Evolutionary conservation across 2,797 vertebrate genomes (phyloP).

Genomic region (Coccyzus lansbergi): DNA sequence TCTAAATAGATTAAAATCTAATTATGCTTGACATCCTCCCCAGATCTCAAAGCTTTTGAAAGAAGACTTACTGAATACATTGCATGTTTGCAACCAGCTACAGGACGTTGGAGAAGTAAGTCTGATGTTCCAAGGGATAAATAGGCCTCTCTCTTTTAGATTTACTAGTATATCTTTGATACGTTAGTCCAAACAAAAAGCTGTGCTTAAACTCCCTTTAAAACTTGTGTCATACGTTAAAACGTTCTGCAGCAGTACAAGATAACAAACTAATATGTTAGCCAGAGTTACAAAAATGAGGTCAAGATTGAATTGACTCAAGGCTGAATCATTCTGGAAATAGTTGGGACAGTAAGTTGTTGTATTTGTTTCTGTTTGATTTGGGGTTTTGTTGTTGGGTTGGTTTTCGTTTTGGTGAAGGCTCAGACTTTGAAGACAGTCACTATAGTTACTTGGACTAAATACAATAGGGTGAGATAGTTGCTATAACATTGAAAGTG

Average conservation of each 20-base stretch:
- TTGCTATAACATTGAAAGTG: background rate
- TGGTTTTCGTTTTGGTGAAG: background rate
- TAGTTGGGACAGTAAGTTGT: background rate
- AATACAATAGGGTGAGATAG: background rate
- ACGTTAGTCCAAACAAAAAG: background rate
- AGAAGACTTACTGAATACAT: constrained; percentile 98
- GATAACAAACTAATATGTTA: background rate
- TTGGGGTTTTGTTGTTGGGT: background rate
- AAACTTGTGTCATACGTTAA: background rate
- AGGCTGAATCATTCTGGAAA: background rate
- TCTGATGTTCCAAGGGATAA: constrained; percentile 35
- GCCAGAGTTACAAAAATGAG: background rate
- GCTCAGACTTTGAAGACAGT: background rate
- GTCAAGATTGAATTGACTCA: background rate
- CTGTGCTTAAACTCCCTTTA: background rate
- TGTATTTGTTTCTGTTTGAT: background rate
- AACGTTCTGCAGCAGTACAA: background rate
- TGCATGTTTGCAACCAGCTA: constrained; percentile 96
- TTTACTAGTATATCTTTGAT: background rate
- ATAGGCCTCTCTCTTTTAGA: background rate
- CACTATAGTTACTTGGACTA: background rate
- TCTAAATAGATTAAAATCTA: background rate
- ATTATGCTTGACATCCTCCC: constrained; percentile 23
- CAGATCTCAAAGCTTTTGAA: constrained; percentile 98
- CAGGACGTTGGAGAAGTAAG: constrained; percentile 99